Percentiles rank a stretch among this genome's conserved stretches.
phyloP scores from a whole-genome alignment of 2,888 invertebrate genomes.

The Minunthozetes semirufus region DNA sequence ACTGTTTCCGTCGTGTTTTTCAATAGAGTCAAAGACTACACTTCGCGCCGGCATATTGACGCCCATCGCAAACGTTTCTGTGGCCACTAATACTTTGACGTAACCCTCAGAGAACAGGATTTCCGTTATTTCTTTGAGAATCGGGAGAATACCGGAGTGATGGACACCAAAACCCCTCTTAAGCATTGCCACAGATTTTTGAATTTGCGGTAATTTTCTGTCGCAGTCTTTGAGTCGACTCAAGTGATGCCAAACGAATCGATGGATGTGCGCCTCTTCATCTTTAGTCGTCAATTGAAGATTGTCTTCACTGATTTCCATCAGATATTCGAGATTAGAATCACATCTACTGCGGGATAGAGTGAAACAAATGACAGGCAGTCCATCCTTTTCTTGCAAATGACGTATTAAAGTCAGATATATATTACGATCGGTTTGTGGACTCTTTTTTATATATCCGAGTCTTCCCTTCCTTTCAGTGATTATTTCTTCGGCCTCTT shows the following conservation, averaged over 20 bases:
- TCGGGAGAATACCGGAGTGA: constrained; percentile 94
- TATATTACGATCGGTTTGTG: constrained; percentile 65
- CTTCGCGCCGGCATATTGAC: constrained; percentile 99
- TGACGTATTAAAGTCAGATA: constrained; percentile 77
- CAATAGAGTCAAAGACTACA: constrained; percentile 86
- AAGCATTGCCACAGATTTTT: constrained; percentile 59
- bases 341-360: constrained; percentile 77
- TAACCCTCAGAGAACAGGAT: constrained; percentile 88
- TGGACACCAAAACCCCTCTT: constrained; percentile 90
- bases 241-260: constrained; percentile 78
- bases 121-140: constrained; percentile 98
- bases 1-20: constrained; percentile 81
- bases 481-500: constrained; percentile 50
- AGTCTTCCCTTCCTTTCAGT: constrained; percentile 44
- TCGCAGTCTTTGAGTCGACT: constrained; percentile 76
- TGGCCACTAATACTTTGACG: constrained; percentile 89
- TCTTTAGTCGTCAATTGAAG: constrained; percentile 71
- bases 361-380: constrained; percentile 91
- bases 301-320: constrained; percentile 44
- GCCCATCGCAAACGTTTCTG: constrained; percentile 99
- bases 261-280: constrained; percentile 75
- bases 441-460: constrained; percentile 15
- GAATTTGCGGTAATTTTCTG: constrained; percentile 73
- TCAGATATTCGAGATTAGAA: constrained; percentile 58
- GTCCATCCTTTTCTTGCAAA: constrained; percentile 68